These are phyloP conservation scores for Eurystomus gularis DNA, from an alignment of 2,113 vertebrate species.

Conservation along the genomic window DNA sequence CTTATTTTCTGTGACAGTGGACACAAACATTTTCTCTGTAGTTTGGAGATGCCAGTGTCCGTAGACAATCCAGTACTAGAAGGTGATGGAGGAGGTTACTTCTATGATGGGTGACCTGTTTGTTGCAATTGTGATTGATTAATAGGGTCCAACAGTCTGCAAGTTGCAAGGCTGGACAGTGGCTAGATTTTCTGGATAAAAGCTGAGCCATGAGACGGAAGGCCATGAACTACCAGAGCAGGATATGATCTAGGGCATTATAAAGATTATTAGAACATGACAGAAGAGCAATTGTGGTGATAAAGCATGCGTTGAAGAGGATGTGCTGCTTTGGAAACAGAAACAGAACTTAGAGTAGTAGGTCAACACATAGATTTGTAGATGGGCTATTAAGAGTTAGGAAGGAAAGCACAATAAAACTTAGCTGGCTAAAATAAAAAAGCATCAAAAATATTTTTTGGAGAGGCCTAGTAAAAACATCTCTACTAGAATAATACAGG, in stretches of 20 bases:
- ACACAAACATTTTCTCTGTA: not conserved
- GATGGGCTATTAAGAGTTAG: not conserved
- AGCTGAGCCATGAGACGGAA: not conserved
- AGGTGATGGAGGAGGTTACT: not conserved
- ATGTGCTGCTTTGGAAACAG: not conserved
- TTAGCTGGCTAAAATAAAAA: not conserved
- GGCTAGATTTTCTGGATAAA: not conserved
- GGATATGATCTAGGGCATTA: not conserved
- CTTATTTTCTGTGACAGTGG: not conserved
- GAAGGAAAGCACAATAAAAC: not conserved
- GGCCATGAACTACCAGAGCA: not conserved
- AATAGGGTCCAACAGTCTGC: not conserved
- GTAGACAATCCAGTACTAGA: not conserved
- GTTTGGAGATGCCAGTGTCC: not conserved
- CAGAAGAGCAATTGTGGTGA: not conserved
- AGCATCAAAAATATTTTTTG: not conserved
- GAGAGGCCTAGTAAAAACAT: not conserved
- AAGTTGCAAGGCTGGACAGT: not conserved
- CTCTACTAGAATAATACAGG: not conserved
- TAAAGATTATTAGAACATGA: not conserved
- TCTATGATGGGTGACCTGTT: not conserved
- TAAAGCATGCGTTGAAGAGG: not conserved
- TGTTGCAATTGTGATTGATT: not conserved
- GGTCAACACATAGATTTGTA: not conserved
- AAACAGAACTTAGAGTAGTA: not conserved